Percentiles rank a stretch among this genome's conserved stretches.
phyloP scores from a whole-genome alignment of 2,113 vertebrate species.

The Panthera uncia region DNA sequence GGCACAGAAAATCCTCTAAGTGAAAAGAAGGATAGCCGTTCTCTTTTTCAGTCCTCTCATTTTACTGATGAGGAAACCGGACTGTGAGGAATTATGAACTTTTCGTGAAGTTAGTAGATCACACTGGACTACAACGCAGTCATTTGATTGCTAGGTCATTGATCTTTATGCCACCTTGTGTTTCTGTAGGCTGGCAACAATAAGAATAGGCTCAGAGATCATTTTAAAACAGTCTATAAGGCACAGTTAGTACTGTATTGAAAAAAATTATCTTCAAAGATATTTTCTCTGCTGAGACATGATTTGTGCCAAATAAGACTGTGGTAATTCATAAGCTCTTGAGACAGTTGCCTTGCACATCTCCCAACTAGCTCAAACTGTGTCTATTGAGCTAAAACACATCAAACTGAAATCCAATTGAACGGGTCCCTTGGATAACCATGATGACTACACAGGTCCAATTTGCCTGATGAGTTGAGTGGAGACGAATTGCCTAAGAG shows the following conservation, averaged over 20 bases:
- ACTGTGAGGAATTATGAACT: not conserved
- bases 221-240: not conserved
- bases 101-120: not conserved
- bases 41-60: not conserved
- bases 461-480: not conserved
- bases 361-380: conserved; percentile 36
- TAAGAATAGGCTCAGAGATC: not conserved
- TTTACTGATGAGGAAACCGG: not conserved
- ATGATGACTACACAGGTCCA: not conserved
- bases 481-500: conserved; percentile 19
- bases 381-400: conserved; percentile 51
- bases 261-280: conserved; percentile 9
- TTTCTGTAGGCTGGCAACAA: not conserved
- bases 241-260: not conserved
- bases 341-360: conserved; percentile 26
- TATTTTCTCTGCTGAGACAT: conserved; percentile 50
- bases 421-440: conserved; percentile 9
- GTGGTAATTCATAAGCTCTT: conserved; percentile 2
- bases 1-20: not conserved
- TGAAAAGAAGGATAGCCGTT: not conserved
- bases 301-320: conserved; percentile 33
- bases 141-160: not conserved
- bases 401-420: conserved; percentile 37
- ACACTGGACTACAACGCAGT: not conserved
- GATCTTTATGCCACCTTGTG: not conserved